Conservation (phyloP, 2,797 vertebrate genomes). For the Acanthurus lineatus region DNA sequence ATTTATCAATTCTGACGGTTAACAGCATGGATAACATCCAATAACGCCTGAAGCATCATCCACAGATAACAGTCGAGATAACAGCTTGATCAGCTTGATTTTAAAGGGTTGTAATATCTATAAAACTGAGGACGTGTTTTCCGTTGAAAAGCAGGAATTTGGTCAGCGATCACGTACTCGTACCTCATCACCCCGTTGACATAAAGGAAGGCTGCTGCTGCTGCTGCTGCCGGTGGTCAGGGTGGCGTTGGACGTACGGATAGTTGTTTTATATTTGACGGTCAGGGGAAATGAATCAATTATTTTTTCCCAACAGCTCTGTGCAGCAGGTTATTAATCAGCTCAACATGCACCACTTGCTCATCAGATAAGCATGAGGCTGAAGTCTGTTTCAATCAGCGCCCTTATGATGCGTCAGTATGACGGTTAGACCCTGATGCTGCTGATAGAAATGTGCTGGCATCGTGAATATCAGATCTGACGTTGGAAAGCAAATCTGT, state of each 20-base stretch:
- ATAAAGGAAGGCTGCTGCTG: slow-evolving; percentile 1
- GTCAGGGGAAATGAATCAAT: slow-evolving; percentile 62
- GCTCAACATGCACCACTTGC: slow-evolving; percentile 60
- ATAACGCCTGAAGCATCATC: slow-evolving; percentile 36
- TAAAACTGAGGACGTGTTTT: slow-evolving; percentile 53
- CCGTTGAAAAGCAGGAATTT: slow-evolving; percentile 40
- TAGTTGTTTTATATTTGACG: slow-evolving; percentile 36
- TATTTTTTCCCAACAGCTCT: slow-evolving; percentile 59
- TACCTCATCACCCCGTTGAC: slow-evolving; percentile 32
- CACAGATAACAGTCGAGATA: slow-evolving; percentile 46
- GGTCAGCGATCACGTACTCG: slow-evolving; percentile 21
- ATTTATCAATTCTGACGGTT: slow-evolving; percentile 53
- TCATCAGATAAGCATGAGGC: slow-evolving; percentile 71
- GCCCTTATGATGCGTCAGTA: slow-evolving; percentile 4
- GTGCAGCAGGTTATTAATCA: slow-evolving; percentile 73
- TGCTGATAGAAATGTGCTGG: slow-evolving; percentile 54
- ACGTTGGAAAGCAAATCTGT: slow-evolving; percentile 2
- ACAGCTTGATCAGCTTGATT: slow-evolving; percentile 39
- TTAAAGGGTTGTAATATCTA: slow-evolving; percentile 46
- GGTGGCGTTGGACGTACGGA: slow-evolving; percentile 8
- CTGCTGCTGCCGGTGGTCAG: background rate
- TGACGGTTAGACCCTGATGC: slow-evolving; percentile 36
- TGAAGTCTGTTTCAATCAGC: slow-evolving; percentile 62
- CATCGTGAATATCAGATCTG: slow-evolving; percentile 39
- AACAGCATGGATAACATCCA: slow-evolving; percentile 35